phyloP scores from a whole-genome alignment of 2,888 invertebrate species.

The Xestia sexstrigata region DNA sequence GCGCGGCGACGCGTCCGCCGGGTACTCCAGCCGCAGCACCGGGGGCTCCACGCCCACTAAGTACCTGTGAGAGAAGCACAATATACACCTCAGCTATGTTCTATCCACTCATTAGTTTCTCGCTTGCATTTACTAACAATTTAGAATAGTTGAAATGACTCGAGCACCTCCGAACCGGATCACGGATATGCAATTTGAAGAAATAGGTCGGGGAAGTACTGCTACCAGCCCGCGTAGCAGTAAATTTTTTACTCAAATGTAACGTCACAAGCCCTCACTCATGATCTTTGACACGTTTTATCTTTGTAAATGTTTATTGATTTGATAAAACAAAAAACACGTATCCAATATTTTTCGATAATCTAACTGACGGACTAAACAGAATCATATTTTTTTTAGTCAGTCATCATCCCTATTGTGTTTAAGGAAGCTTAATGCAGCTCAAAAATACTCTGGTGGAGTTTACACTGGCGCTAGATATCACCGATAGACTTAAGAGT shows the following conservation, averaged over 20 bases:
- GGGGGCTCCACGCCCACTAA: conserved; percentile 97
- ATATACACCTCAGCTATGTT: not conserved
- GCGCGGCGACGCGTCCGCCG: conserved; percentile 91
- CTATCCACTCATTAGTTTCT: not conserved
- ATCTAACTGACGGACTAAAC: no score
- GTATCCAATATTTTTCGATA: no score
- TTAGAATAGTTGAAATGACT: not conserved
- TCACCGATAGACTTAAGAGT: not conserved
- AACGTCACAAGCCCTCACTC: no score
- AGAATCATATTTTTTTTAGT: no score
- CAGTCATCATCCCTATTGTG: no score
- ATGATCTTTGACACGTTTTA: no score
- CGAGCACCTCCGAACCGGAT: not conserved
- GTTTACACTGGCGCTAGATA: not conserved
- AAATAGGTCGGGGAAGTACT: not conserved
- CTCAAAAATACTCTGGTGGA: not conserved
- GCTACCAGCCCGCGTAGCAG: no score
- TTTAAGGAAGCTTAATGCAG: not conserved
- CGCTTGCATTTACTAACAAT: not conserved
- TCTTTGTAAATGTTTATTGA: no score
- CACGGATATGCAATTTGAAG: not conserved
- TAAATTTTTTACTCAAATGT: no score
- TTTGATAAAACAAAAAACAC: no score
- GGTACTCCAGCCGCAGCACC: conserved; percentile 94
- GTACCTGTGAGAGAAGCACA: conserved; percentile 92